Conservation (phyloP, 2,888 invertebrate species). For the Conomelus anceps region DNA sequence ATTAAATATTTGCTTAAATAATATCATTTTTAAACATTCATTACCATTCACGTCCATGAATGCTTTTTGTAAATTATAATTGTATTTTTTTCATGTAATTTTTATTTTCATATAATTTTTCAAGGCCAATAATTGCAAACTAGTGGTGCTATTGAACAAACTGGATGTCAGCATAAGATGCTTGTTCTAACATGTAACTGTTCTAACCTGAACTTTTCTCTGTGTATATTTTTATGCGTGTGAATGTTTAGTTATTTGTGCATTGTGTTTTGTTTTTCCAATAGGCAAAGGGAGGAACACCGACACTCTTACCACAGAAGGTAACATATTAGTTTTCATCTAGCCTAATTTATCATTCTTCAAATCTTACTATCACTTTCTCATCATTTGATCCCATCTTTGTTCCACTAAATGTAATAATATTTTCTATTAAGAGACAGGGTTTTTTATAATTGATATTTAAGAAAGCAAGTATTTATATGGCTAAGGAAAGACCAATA, state of each 20-base stretch:
- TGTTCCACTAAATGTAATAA: no score
- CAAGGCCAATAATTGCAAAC: not conserved
- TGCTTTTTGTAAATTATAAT: no score
- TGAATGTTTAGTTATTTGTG: slow-evolving; percentile 22
- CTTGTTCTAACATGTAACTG: not conserved
- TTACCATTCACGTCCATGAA: no score
- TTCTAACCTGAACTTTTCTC: not conserved
- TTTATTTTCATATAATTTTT: no score
- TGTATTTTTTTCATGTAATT: not conserved
- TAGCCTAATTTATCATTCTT: not conserved
- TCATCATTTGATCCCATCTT: not conserved
- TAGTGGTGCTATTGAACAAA: not conserved
- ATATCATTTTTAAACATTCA: not conserved
- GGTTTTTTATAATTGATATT: no score
- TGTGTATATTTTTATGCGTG: not conserved
- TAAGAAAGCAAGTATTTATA: no score
- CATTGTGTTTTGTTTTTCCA: slow-evolving; percentile 39
- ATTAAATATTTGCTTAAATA: not conserved
- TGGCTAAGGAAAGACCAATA: no score
- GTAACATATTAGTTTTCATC: slow-evolving; percentile 46
- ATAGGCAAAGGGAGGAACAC: slow-evolving; percentile 63
- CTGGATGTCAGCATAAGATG: not conserved
- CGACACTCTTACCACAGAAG: slow-evolving; percentile 63
- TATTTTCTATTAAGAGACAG: no score
- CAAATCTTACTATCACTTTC: not conserved